Evolutionary conservation across 2,888 invertebrate genomes (phyloP).

Genomic region (Acrobasis repandana): DNA sequence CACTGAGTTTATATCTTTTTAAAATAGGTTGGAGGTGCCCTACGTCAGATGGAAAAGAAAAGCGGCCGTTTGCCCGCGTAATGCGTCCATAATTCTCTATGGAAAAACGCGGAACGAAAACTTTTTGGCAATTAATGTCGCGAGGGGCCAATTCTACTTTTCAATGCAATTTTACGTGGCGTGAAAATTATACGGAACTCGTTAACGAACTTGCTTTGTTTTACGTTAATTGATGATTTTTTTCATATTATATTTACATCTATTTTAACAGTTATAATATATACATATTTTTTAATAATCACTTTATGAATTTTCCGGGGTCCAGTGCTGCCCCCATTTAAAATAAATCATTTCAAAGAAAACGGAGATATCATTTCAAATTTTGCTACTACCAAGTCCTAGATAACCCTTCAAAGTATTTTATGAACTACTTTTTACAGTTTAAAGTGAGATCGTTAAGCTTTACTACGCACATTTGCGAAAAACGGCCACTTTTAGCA

Average conservation of each 20-base stretch:
- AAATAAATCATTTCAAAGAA: too few species aligned
- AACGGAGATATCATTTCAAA: too few species aligned
- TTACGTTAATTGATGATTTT: conserved; percentile 10
- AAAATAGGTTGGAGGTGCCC: conserved; percentile 37
- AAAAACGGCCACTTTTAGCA: too few species aligned
- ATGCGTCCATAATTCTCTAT: conserved; percentile 26
- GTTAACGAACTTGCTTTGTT: conserved; percentile 17
- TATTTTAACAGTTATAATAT: not conserved
- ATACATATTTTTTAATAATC: too few species aligned
- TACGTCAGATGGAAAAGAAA: conserved; percentile 42
- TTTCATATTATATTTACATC: too few species aligned
- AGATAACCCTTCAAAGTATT: too few species aligned
- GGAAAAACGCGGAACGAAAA: conserved; percentile 26
- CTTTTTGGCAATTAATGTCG: conserved; percentile 23
- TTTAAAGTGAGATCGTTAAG: too few species aligned
- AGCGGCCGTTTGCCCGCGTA: conserved; percentile 31
- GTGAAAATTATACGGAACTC: conserved; percentile 19
- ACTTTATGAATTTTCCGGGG: too few species aligned
- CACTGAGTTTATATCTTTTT: conserved; percentile 38
- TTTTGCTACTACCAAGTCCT: too few species aligned
- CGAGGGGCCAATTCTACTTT: conserved; percentile 20
- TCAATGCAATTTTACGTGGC: conserved; percentile 23
- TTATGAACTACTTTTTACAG: too few species aligned
- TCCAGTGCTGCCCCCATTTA: too few species aligned
- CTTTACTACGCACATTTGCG: too few species aligned